Evolutionary conservation across 1,140 invertebrate genomes (phyloP).

Genomic region (Heterodera schachtii): DNA sequence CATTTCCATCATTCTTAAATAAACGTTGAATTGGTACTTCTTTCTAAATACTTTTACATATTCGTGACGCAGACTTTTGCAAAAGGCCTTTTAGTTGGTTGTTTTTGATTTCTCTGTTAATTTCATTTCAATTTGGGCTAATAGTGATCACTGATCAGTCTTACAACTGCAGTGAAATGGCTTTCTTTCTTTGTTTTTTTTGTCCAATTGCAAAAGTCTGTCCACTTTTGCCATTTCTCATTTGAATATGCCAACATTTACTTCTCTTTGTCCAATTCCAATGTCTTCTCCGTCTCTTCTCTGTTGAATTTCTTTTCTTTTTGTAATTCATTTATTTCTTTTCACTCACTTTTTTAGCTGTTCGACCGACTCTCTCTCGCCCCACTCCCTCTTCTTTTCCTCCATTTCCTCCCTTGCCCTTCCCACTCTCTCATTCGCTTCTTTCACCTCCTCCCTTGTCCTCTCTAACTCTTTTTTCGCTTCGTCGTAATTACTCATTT

Average conservation of each 20-base stretch:
- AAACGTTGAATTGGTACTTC: neutral
- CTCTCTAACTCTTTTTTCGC: too few relatives aligned
- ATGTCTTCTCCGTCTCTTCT: constrained; percentile 6
- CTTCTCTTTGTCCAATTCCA: neutral
- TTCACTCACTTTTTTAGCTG: neutral
- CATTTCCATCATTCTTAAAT: neutral
- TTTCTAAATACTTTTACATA: too few relatives aligned
- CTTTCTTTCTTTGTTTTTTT: neutral
- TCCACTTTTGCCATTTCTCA: too few relatives aligned
- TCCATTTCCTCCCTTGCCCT: neutral
- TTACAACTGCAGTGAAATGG: too few relatives aligned
- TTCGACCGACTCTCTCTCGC: neutral
- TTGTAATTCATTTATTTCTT: neutral
- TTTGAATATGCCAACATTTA: neutral
- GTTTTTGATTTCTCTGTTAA: too few relatives aligned
- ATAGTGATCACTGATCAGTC: too few relatives aligned
- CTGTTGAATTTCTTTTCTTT: neutral
- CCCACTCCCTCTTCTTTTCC: neutral
- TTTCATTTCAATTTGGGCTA: too few relatives aligned
- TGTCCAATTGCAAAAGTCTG: neutral
- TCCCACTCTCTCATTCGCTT: too few relatives aligned
- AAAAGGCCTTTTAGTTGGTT: too few relatives aligned
- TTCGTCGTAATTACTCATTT: too few relatives aligned
- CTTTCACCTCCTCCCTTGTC: neutral
- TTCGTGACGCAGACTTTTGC: too few relatives aligned